Evolutionary conservation across 2,113 vertebrate species (phyloP), one percentile per base, ranked within the genome.

Genomic region (Ibidorhyncha struthersii): DNA sequence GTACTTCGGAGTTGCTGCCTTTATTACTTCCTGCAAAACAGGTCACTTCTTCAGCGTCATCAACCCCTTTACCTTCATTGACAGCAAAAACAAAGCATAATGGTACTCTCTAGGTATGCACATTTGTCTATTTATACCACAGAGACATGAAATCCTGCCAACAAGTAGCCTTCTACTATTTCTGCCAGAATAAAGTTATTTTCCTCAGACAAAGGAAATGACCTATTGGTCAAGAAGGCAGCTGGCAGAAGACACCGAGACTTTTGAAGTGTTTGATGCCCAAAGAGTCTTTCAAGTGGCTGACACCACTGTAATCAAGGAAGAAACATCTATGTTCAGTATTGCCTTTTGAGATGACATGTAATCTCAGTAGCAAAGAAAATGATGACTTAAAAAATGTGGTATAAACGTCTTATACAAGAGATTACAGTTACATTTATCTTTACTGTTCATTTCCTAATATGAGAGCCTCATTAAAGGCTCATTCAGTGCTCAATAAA

Each of bases 1-100:
- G 99, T 78, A 99, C 99, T 98, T 99, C 99, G 0, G 99, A 99
- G 97, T 99, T 99, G 96, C 99, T 99, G 95, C 99, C 99, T 98
- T 99, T 99, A 98, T 99, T 99, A 92, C 99, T 99, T 87, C 99
- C 99, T 52, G 99, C 98, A 97, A 99, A 99, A 98, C 99, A 99
- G 19, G 99, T 99, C 70, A 99, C 98, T 89, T 99, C 99, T 90
- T 99, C 99, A 10, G 98, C 96, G 94, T 99, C 98, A 96, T 99
- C 99, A 56, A 98, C 97, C 65, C 98, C 99, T 98, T 99, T 99
- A 96, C 99, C 99, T 99, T 97, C 49, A 27, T 45, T 76, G 81
- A 96, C 63, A 97, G 96, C 49, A 96, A 83, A 93, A 95, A 96
- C 91, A 97, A 96, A 98, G 94, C 96, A 98, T 96, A 97, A 96